Percentiles rank a stretch among this genome's conserved stretches.
Evolutionary conservation across 2,888 invertebrate genomes (phyloP).

Genomic region (Eupithecia vulgata): DNA sequence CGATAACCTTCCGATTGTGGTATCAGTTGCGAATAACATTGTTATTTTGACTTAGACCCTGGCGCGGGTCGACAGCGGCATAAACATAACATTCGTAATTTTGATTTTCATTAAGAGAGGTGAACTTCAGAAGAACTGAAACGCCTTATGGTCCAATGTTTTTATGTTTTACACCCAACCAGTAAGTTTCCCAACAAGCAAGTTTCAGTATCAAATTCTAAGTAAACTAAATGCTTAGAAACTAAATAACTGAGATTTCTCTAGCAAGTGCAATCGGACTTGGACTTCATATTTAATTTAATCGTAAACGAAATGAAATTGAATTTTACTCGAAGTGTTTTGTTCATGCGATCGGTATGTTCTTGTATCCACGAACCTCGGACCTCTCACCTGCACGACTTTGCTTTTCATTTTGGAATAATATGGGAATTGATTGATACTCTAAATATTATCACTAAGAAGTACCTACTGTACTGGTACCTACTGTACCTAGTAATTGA

Average conservation of each 20-base stretch:
- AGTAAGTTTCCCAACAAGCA: too few species aligned
- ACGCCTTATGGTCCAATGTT: neutral
- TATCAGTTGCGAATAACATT: conserved; percentile 9
- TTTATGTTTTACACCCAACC: too few species aligned
- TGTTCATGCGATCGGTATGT: neutral
- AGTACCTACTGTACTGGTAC: too few species aligned
- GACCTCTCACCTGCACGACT: neutral
- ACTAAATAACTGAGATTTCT: neutral
- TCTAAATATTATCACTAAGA: neutral
- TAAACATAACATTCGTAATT: too few species aligned
- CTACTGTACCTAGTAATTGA: too few species aligned
- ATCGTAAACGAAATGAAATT: neutral
- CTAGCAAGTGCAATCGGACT: neutral
- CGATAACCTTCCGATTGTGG: conserved; percentile 29
- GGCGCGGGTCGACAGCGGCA: neutral
- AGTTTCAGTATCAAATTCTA: neutral
- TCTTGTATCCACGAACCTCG: neutral
- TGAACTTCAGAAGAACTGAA: neutral
- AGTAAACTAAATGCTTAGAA: neutral
- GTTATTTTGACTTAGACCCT: conserved; percentile 16
- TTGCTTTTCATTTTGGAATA: neutral
- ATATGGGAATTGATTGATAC: too few species aligned
- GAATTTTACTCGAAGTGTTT: neutral
- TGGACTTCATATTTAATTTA: neutral
- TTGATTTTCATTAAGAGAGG: neutral